Evolutionary conservation across 2,888 invertebrate species (phyloP), one percentile per base, ranked within the genome.

Genomic region (Notodonta ziczac): DNA sequence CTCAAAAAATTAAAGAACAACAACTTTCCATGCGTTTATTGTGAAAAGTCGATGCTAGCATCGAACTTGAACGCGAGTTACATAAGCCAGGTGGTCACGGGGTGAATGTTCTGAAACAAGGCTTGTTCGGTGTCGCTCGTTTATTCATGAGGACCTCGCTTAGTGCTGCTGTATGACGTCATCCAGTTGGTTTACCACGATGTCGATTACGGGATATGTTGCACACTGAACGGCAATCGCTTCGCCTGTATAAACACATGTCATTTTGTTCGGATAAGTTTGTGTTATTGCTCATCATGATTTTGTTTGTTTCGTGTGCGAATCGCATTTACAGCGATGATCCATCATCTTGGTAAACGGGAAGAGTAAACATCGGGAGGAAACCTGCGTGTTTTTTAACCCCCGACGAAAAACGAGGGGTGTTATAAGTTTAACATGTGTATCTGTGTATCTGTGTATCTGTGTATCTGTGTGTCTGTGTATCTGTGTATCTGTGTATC

Each of bases 31-130:
- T 16, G 8, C 7, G 50, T 50, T 16, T 4, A 16, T 8, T 7
- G 32, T 24, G 51, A 52, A 52, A 52, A 24, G 32, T 52, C 13
- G 32, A 24, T 16, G 32, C 6, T 63, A 66, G 57, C 67, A 61
- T 67, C 70, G 67, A 69, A 72, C 67, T 70, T 72, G 70, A 66
- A 66, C 50, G 54, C 48, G 14, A 10, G 24, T 50, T 35, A 57
- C 35, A 57, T 35, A 35, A 32, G 56, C 70, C 70, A 72, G 64
- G 59, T 66, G 70, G 72, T 65, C 66, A 56, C 60, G 66, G 77
- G 82, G 82, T 82, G 73, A 82, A 80, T 65, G 80, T 42, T 61
- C 76, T 72, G 70, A 68, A 74, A 73, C 70, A 57, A 72, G 74
- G 66, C 70, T 62, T 64, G 52, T 61, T 55, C 71, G 62, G 58